Base-by-base conservation (phyloP, 1,140 invertebrate genomes). In the Centruroides vittatus region DNA sequence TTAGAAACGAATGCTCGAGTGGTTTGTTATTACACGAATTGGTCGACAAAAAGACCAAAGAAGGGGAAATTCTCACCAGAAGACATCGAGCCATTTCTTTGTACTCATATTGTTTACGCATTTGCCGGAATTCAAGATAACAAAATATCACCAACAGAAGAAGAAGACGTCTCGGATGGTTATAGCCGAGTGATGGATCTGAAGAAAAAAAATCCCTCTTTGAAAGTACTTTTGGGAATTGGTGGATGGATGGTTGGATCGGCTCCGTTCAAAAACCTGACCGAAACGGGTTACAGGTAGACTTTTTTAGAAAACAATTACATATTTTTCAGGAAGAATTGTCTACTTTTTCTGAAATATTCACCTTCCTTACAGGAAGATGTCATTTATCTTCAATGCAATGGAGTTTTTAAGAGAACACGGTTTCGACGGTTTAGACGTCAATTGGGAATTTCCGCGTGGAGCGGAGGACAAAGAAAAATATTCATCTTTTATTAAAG, bases 361-460 rank as follows among this genome's bases (percentile, higher is more conserved):
- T 59, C 13, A 41, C 5, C 34, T 57, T 87, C 23, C 3, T 92
- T 89, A 79, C 35, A 80, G 89, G 47, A 93, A 93, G 88, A 93
- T 93, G 70, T 86, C 91, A 69, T 97, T 98, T 69, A 89, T 93
- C 4, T 93, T 93, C 69, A 88, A 93, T 70, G 86, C 89, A 5
- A 90, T 95, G 49, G 89, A 93, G 67, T 96, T 93, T 75, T 77
- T 97, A 3, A 79, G 93, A 35, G 86, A 90, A 70, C 86, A 89
- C 66, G 86, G 89, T 72, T 95, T 97, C 71, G 93, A 97, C 70
- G 93, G 93, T 5, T 74, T 94, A n/a, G 93, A 97, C 67, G 85
- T 98, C 1, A 92, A 96, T 70, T 98, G 93, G 93, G 92, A 97
- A 76, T 95, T 95, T 75, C 92, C 93, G 3, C 77, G 88, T 70